A percentile compares a stretch with the other conserved stretches of the same genome.
Conservation (phyloP, 2,797 vertebrate genomes). For the Smutsia gigantea region DNA sequence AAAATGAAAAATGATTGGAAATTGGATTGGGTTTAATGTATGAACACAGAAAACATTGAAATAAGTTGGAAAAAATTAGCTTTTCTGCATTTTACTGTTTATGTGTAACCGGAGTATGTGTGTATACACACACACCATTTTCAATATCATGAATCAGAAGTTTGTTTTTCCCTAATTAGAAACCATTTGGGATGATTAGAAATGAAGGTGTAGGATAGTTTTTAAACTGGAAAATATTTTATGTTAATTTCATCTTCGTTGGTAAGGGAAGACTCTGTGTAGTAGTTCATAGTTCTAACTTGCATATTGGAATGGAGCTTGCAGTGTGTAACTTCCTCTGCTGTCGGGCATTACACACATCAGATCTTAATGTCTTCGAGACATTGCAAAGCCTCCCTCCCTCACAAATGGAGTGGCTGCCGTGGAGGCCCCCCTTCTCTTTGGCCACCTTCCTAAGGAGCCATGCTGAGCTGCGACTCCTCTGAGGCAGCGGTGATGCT, state of each 20-base stretch:
- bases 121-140: background rate
- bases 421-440: accelerated
- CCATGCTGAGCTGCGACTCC: accelerated
- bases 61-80: background rate
- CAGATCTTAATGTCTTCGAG: background rate
- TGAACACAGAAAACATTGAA: background rate
- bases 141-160: background rate
- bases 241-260: background rate
- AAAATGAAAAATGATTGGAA: background rate
- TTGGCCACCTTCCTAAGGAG: background rate
- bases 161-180: background rate
- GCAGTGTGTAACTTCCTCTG: accelerated
- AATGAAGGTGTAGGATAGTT: background rate
- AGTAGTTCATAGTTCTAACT: accelerated
- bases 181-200: background rate
- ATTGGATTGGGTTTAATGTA: background rate
- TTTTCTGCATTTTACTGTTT: background rate
- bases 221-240: background rate
- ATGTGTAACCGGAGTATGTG: background rate
- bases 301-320: too few relatives aligned
- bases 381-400: background rate
- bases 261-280: accelerated
- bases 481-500: accelerated
- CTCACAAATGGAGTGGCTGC: accelerated
- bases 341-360: accelerated